Evolutionary conservation across 2,888 invertebrate genomes (phyloP).

Genomic region (Hofmannophila pseudospretella): DNA sequence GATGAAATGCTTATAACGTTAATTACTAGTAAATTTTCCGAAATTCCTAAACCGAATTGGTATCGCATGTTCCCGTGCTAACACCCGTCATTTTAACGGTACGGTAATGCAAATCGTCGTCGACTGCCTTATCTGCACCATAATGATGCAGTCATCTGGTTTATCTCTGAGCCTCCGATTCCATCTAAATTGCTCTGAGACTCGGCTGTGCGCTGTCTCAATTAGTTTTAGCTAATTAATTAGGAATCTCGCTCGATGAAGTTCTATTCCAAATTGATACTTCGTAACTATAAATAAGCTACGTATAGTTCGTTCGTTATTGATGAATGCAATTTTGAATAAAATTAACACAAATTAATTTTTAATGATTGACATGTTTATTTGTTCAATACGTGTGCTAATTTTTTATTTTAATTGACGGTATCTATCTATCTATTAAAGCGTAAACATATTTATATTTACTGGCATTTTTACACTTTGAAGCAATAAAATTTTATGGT

Average conservation of each 20-base stretch:
- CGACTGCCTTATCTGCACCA: not conserved
- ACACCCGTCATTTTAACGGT: constrained; percentile 1
- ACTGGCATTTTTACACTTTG: not conserved
- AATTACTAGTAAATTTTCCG: too few relatives aligned
- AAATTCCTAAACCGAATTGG: too few relatives aligned
- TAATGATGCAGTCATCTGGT: not conserved
- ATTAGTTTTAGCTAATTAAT: not conserved
- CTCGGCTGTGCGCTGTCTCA: not conserved
- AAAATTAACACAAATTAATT: not conserved
- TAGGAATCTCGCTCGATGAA: not conserved
- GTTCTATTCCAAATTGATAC: too few relatives aligned
- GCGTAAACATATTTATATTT: not conserved
- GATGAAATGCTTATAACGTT: too few relatives aligned
- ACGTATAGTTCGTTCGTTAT: not conserved
- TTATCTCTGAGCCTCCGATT: not conserved
- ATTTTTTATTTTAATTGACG: not conserved
- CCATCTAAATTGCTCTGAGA: not conserved
- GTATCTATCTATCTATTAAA: too few relatives aligned
- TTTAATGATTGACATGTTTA: not conserved
- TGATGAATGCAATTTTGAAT: not conserved
- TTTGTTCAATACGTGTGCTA: not conserved
- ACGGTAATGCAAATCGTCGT: not conserved
- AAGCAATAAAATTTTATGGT: too few relatives aligned
- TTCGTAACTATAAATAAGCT: not conserved
- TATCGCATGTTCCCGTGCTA: too few relatives aligned